A percentile compares a stretch with the other conserved stretches of the same genome.
phyloP scores from a whole-genome alignment of 2,888 invertebrate genomes.

The Athripsodes cinereus region DNA sequence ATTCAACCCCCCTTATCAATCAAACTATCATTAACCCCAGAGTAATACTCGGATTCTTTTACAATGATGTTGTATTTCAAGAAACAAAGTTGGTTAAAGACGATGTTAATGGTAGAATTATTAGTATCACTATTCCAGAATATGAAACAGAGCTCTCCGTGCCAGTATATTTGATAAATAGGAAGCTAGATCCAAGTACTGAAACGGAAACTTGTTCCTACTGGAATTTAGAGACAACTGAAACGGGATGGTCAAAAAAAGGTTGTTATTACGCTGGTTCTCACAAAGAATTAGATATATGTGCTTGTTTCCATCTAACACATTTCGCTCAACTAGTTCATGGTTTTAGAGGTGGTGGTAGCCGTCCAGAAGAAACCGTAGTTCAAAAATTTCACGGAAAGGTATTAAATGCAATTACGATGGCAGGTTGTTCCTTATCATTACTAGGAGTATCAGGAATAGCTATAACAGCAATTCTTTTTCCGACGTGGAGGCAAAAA shows the following conservation, averaged over 20 bases:
- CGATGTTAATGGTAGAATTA: constrained; percentile 44
- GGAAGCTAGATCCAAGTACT: constrained; percentile 29
- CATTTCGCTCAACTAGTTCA: constrained; percentile 52
- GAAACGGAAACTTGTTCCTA: constrained; percentile 43
- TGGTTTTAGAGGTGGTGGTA: constrained; percentile 26
- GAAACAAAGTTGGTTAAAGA: constrained; percentile 36
- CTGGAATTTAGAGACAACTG: constrained; percentile 47
- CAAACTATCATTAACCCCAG: constrained; percentile 33
- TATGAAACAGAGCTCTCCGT: constrained; percentile 48
- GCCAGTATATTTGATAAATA: constrained; percentile 50
- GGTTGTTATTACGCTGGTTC: constrained; percentile 44
- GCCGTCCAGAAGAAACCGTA: constrained; percentile 26
- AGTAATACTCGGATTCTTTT: constrained; percentile 49
- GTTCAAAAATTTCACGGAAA: constrained; percentile 35
- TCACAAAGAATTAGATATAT: constrained; percentile 35
- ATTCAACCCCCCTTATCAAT: background rate
- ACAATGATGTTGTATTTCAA: constrained; percentile 51
- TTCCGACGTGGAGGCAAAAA: constrained; percentile 55
- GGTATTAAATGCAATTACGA: constrained; percentile 52
- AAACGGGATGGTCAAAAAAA: constrained; percentile 46
- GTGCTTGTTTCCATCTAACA: constrained; percentile 54
- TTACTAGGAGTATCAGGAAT: constrained; percentile 53
- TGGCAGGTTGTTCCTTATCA: constrained; percentile 54
- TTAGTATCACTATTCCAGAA: constrained; percentile 56
- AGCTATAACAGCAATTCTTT: constrained; percentile 52